Conservation (phyloP, 2,888 invertebrate genomes). For the Augiades crinisus region DNA sequence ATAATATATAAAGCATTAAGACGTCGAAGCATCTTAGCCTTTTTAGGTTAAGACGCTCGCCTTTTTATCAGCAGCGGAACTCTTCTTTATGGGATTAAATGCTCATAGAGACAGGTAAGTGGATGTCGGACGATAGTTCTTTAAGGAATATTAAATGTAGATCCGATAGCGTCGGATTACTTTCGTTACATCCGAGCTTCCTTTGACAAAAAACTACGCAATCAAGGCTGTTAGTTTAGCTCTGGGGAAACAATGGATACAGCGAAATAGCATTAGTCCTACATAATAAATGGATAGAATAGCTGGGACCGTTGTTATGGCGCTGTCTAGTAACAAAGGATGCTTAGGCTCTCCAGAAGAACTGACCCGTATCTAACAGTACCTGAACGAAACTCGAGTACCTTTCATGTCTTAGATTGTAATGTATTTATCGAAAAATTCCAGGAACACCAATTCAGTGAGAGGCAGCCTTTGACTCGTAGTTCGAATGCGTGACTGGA, state of each 20-base stretch:
- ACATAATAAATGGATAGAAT: constrained; percentile 12
- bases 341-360: background rate
- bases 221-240: constrained; percentile 2
- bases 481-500: constrained; percentile 20
- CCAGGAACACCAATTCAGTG: constrained; percentile 18
- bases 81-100: constrained; percentile 21
- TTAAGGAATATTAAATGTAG: constrained; percentile 15
- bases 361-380: constrained; percentile 24
- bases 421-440: constrained; percentile 26
- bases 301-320: constrained; percentile 19
- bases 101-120: background rate
- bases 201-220: constrained; percentile 8
- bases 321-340: constrained; percentile 26
- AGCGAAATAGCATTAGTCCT: constrained; percentile 17
- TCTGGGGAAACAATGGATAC: constrained; percentile 7
- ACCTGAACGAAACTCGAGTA: constrained; percentile 16
- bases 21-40: background rate
- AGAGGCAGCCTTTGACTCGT: constrained; percentile 9
- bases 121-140: constrained; percentile 4
- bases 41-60: constrained; percentile 10
- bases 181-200: constrained; percentile 2
- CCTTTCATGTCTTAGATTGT: constrained; percentile 24
- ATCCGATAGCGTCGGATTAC: constrained; percentile 7
- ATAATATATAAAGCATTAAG: constrained; percentile 5
- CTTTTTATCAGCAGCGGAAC: constrained; percentile 17